Evolutionary conservation across 2,888 invertebrate genomes (phyloP).

Genomic region (Frankliniella intonsa): DNA sequence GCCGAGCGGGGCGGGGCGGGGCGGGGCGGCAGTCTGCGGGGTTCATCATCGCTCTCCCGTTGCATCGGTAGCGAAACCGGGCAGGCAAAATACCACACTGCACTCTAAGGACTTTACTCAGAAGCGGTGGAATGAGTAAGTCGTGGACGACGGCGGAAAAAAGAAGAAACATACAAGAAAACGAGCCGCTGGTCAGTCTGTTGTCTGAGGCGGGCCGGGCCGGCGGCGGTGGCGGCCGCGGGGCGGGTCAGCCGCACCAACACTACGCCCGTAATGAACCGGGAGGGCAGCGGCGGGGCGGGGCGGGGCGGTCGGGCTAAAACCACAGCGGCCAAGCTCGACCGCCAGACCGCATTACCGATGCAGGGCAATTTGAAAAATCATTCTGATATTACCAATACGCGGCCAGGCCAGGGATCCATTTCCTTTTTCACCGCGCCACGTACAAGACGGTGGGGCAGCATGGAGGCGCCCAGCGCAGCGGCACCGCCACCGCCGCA

Average conservation of each 20-base stretch:
- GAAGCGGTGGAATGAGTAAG: not conserved
- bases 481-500: not conserved
- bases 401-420: slow-evolving; percentile 1
- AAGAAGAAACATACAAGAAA: too few species aligned
- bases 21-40: not conserved
- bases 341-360: slow-evolving; percentile 22
- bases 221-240: not conserved
- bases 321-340: not conserved
- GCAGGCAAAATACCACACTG: not conserved
- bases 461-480: not conserved
- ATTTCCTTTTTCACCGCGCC: not conserved
- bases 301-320: not conserved
- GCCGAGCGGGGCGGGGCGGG: not conserved
- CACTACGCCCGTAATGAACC: not conserved
- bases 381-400: slow-evolving; percentile 25
- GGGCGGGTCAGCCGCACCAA: not conserved
- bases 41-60: not conserved
- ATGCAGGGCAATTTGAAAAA: slow-evolving; percentile 20
- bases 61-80: not conserved
- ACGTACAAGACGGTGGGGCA: not conserved
- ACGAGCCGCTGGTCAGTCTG: too few species aligned
- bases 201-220: not conserved
- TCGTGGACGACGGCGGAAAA: too few species aligned
- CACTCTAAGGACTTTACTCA: not conserved
- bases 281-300: not conserved